phyloP scores from a whole-genome alignment of 1,140 invertebrate species.

The Melipona quadrifasciata region DNA sequence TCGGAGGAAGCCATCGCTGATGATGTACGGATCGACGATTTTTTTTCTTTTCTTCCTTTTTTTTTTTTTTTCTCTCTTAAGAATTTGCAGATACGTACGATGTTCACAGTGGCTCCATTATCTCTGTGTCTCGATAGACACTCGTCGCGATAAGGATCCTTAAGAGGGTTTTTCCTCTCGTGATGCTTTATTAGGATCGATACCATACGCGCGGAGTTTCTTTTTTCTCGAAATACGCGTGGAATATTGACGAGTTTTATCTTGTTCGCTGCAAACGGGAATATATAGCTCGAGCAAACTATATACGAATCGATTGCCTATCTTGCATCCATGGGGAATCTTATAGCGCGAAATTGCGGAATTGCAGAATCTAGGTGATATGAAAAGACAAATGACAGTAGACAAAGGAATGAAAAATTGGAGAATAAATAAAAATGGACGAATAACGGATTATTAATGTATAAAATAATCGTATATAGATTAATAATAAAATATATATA shows the following conservation, averaged over 20 bases:
- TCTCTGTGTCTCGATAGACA: not conserved
- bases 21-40: not conserved
- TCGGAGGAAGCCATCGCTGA: not conserved
- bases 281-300: not conserved
- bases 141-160: not conserved
- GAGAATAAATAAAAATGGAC: no score
- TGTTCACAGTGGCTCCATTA: not conserved
- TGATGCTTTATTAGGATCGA: not conserved
- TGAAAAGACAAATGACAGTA: no score
- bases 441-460: no score
- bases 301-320: not conserved
- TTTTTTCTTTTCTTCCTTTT: not conserved
- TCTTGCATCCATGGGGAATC: no score
- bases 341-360: no score
- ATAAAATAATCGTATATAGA: no score
- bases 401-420: no score
- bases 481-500: no score
- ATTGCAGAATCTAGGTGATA: no score
- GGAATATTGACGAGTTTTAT: not conserved
- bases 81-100: not conserved
- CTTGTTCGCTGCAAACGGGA: not conserved
- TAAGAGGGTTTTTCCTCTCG: not conserved
- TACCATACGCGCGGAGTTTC: not conserved
- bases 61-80: not conserved
- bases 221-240: not conserved